phyloP scores from a whole-genome alignment of 1,140 invertebrate species.

The Dolichoris vasculosae region DNA sequence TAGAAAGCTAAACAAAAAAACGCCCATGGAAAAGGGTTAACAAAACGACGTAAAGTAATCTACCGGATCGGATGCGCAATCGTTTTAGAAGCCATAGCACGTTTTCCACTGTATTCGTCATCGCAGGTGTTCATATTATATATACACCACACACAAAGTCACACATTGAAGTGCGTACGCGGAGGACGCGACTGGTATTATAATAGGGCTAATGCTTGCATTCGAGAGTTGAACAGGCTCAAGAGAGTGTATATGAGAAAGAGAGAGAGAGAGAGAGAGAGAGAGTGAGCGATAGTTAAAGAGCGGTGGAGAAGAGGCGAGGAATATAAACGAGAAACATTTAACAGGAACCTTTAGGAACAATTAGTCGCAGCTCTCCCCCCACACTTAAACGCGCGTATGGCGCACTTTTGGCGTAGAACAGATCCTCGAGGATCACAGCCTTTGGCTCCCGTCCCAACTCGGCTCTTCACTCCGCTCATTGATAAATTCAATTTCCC shows the following conservation, averaged over 20 bases:
- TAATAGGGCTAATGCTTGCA: slow-evolving; percentile 22
- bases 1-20: neutral
- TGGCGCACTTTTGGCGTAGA: neutral
- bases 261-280: neutral
- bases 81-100: slow-evolving; percentile 32
- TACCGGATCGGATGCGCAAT: neutral
- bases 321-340: slow-evolving; percentile 18
- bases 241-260: slow-evolving; percentile 24
- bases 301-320: neutral
- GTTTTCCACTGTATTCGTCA: slow-evolving; percentile 26
- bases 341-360: slow-evolving; percentile 12
- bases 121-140: slow-evolving; percentile 45
- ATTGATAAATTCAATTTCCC: slow-evolving; percentile 21
- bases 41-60: neutral
- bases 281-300: neutral
- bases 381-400: neutral
- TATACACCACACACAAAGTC: neutral
- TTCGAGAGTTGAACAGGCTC: slow-evolving; percentile 30
- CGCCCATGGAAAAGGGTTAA: neutral
- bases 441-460: neutral
- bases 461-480: too few relatives aligned
- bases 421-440: too few relatives aligned
- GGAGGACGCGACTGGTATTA: slow-evolving; percentile 33
- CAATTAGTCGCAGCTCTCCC: slow-evolving; percentile 30
- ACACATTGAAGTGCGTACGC: neutral